A percentile compares a stretch with the other conserved stretches of the same genome.
These are phyloP conservation scores for Lampropteryx suffumata DNA, from an alignment of 2,888 invertebrate genomes.

Conservation along the genomic window DNA sequence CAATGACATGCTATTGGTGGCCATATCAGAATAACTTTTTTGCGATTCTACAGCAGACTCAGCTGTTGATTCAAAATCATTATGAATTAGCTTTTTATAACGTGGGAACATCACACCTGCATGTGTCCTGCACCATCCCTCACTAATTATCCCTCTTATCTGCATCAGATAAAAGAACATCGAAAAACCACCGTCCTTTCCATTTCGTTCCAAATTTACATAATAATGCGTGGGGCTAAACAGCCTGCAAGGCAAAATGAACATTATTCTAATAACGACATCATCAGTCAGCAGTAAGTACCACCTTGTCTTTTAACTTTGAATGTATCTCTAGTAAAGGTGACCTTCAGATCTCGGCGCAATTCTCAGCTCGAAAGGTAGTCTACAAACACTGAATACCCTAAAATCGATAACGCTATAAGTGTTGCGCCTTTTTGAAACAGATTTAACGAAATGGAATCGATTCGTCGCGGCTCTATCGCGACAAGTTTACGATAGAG, in stretches of 20 bases:
- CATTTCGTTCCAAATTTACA: constrained; percentile 76
- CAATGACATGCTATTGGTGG: constrained; percentile 16
- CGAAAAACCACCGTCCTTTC: constrained; percentile 66
- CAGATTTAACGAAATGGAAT: constrained; percentile 37
- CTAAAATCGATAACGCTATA: constrained; percentile 46
- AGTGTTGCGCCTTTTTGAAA: constrained; percentile 45
- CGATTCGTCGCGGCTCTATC: constrained; percentile 38
- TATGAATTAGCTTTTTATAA: constrained; percentile 29
- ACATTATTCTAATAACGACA: constrained; percentile 66
- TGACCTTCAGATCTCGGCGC: constrained; percentile 35
- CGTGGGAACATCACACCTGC: constrained; percentile 70
- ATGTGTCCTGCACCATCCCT: constrained; percentile 55
- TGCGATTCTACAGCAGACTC: constrained; percentile 8
- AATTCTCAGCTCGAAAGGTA: constrained; percentile 32
- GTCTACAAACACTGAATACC: constrained; percentile 39
- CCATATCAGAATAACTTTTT: not conserved
- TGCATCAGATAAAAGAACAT: constrained; percentile 69
- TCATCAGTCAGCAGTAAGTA: no score
- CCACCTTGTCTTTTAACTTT: constrained; percentile 54
- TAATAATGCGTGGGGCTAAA: constrained; percentile 77
- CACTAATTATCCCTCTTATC: constrained; percentile 76
- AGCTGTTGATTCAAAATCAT: constrained; percentile 4
- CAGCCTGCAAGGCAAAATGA: constrained; percentile 62
- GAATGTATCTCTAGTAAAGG: constrained; percentile 38
- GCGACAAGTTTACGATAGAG: constrained; percentile 30